Evolutionary conservation across 2,113 vertebrate genomes (phyloP), one percentile per base, ranked within the genome.

Genomic region (Micromys minutus): DNA sequence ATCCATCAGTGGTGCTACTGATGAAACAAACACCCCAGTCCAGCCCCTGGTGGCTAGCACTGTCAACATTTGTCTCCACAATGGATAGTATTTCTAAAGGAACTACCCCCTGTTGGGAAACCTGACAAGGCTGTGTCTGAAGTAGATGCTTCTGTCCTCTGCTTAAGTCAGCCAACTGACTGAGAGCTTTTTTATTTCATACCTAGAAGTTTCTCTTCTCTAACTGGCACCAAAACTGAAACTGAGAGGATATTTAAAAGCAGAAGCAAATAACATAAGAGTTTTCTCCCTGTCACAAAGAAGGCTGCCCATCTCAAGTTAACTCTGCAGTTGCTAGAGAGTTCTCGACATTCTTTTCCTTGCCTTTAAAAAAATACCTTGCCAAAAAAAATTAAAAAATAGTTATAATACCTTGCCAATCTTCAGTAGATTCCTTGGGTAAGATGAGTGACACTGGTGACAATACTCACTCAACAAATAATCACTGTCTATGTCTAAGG

Each of bases 31-130:
- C 85, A 93, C 61, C 52, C 24, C 8, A 96, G 22, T 45, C n/a
- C 74, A 93, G 87, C 83, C 84, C 61, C 69, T 85, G 85, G 34
- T 88, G 80, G 76, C 87, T 94, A 85, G 65, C 75, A 47, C 47
- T 91, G 67, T 95, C 29, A 11, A 96, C 76, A 94, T 98, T 96
- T 97, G 81, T 96, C 96, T 97, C 79, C 88, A 91, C 77, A 96
- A 93, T 91, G 88, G 67, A 86, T 81, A 96, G 61, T 92, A 93
- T 97, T 96, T 97, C 96, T 96, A 81, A 96, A 72, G n/a, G 96
- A 97, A 97, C 47, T 65, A 65, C 19, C 63, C 83, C 45, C 47
- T 86, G 6, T 65, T 95, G 87, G 87, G 95, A 97, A 36, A 94
- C 47, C 94, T 96, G 77, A 95, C 89, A 96, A 91, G 86, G 42